Evolutionary conservation across 2,888 invertebrate genomes (phyloP), one percentile per base, ranked within the genome.

Genomic region (Plebejus anna): DNA sequence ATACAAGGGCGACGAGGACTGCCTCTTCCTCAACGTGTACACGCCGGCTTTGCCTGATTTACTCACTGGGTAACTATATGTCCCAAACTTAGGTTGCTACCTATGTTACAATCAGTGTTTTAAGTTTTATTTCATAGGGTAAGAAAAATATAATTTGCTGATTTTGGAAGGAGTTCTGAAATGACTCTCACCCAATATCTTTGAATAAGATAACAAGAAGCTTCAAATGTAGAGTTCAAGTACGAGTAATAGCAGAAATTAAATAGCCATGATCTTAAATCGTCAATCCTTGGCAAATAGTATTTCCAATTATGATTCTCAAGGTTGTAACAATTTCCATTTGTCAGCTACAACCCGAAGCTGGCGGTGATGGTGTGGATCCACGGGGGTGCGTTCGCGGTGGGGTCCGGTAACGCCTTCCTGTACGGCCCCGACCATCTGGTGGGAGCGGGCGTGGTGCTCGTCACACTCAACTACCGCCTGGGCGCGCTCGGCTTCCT

Each of bases 11-110:
- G 94, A 95, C 77, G 95, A 95, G 81, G 96, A 96, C 83, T 97
- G 96, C 81, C 93, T 97, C 36, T 96, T 95, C 83, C 88, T 97
- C 32, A 97, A 97, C 81, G 95, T 97, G 0, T 97, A 96, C 84
- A 94, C 95, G n/a, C 95, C 96, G 0, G 92, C 92, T 51, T 85
- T 95, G 77, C 94, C 94, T 66, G 93, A 94, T 79, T 90, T 87
- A 77, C 84, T 90, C 55, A 84, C 87, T 79, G 92, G 92, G 94
- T 94, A 87, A 51, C 2, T 51, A 51, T 13, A 51, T 42, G 51
- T 13, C 51, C 13, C 4, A 51, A 51, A 42, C 9, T 42, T 51
- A 51, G 22, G 22, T 22, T 22, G 13, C 2, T 51, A 42, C 42
- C 6, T 6, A 42, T 13, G 51, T 51, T 13, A 4, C 51, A 51